Evolutionary conservation across 2,113 vertebrate species (phyloP), one percentile per base, ranked within the genome.

Genomic region (Pampusana beccarii): DNA sequence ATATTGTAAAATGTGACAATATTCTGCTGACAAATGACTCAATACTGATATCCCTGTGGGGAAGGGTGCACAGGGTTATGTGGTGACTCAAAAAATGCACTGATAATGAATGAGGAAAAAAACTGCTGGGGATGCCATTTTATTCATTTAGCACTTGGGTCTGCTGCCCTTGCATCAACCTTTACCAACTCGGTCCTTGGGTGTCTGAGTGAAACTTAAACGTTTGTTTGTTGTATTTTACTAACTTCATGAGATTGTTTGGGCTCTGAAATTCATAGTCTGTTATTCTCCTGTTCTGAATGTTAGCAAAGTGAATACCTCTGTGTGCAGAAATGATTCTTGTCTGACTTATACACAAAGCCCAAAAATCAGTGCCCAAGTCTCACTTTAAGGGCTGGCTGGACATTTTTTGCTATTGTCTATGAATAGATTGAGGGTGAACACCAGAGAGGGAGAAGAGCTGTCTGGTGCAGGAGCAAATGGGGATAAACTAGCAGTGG

Each of bases 1-100:
- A 91, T 95, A 86, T 62, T 95, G 92, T 86, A 94, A 95, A 93
- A 93, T 88, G 94, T 97, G 95, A 94, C 92, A 87, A 77, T 92
- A 93, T 93, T 93, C 80, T 94, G 90, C 96, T 96, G 86, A 96
- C 5, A 0, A 86, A 90, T 56, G 24, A 34, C 73, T 97, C 16
- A 7, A 72, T 93, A 53, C 33, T 17, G 42, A n/a, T 57, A 80
- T 57, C 20, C 40, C 84, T 80, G 46, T 44, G 80, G 69, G 53
- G 53, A 86, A 44, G 42, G 56, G 46, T 84, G 82, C 62, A 53
- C 72, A 72, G 89, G 83, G 77, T 72, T 80, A 80, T 61, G 70
- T 66, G 50, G 58, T 85, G 72, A 23, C 64, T 95, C 66, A 88
- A 25, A 92, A 93, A 95, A 65, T 66, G 67, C 40, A 8, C 25